Conservation (phyloP, 2,888 invertebrate genomes). For the Cataglyphis livida region DNA sequence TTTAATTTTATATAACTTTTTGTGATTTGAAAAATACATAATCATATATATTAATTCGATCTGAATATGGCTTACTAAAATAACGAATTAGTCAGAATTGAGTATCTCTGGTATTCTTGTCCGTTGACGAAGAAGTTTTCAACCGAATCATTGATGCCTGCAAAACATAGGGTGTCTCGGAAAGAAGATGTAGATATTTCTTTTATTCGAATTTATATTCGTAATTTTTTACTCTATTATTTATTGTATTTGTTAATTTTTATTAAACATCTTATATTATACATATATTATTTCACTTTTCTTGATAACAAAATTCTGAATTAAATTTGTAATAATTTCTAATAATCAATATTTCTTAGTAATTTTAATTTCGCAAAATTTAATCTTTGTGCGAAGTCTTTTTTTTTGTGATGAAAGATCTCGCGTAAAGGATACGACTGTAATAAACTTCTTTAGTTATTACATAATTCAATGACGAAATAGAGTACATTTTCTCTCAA, state of each 20-base stretch:
- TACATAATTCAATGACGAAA: conserved; percentile 20
- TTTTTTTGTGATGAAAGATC: neutral
- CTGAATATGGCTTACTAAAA: neutral
- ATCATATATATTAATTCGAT: neutral
- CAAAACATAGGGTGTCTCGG: neutral
- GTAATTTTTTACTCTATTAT: neutral
- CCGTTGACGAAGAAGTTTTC: conserved; percentile 31
- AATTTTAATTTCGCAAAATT: neutral
- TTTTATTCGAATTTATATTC: neutral
- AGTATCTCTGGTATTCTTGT: conserved; percentile 31
- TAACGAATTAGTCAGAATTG: conserved; percentile 37
- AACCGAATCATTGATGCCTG: conserved; percentile 24
- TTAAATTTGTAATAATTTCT: neutral
- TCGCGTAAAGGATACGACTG: neutral
- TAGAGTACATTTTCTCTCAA: neutral
- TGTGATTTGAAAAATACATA: neutral
- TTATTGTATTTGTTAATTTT: neutral
- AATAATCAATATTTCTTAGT: neutral
- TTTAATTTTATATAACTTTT: neutral
- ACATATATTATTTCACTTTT: neutral
- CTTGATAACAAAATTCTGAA: neutral
- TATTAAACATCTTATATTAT: neutral
- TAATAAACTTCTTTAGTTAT: conserved; percentile 8
- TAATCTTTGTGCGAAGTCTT: neutral
- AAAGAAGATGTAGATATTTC: neutral